These are phyloP conservation scores for Reticulitermes speratus DNA, from an alignment of 1,140 invertebrate species.

Conservation along the genomic window DNA sequence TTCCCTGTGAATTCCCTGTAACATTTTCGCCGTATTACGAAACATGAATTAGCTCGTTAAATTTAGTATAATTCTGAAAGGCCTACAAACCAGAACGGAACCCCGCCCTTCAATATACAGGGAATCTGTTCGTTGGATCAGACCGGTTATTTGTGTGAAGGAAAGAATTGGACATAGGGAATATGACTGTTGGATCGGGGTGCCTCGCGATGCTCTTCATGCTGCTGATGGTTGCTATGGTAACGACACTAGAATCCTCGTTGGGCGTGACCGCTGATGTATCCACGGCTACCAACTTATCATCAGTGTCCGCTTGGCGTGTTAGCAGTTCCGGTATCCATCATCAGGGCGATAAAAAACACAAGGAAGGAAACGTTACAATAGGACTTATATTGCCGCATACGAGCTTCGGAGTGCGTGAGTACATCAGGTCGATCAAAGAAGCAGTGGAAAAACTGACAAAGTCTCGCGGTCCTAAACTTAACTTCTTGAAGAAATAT, in stretches of 20 bases:
- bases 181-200: neutral
- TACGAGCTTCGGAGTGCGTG: conserved; percentile 63
- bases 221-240: neutral
- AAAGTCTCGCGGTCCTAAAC: conserved; percentile 55
- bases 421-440: conserved; percentile 67
- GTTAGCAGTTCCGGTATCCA: neutral
- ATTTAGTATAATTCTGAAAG: too few species aligned
- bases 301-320: neutral
- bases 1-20: neutral
- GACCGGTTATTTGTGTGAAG: neutral
- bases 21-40: neutral
- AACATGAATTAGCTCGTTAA: too few species aligned
- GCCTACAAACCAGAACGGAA: too few species aligned
- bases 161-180: neutral
- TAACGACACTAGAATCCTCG: neutral
- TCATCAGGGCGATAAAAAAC: neutral
- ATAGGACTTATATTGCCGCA: conserved; percentile 65
- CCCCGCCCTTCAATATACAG: too few species aligned
- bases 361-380: conserved; percentile 43
- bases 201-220: neutral
- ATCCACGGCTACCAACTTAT: neutral
- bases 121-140: neutral
- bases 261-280: neutral
- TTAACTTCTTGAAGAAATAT: conserved; percentile 63
- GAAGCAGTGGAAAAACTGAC: conserved; percentile 60